Conservation (phyloP, 2,113 vertebrate genomes). For the Nanorana parkeri region DNA sequence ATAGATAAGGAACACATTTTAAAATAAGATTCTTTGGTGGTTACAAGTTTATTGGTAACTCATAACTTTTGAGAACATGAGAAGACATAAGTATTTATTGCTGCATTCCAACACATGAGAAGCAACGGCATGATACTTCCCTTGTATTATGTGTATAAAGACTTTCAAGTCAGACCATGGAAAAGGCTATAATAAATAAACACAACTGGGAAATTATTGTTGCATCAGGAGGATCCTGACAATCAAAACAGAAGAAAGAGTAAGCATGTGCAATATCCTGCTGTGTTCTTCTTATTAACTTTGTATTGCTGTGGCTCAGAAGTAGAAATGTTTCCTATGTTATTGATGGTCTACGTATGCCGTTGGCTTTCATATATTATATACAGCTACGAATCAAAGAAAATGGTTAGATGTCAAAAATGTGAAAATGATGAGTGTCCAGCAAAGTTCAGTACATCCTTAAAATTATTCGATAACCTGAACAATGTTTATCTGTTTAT, state of each 20-base stretch:
- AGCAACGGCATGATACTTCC: not conserved
- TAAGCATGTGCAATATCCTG: conserved; percentile 15
- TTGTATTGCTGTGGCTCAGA: conserved; percentile 14
- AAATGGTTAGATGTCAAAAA: no score
- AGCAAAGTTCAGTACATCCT: no score
- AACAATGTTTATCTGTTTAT: no score
- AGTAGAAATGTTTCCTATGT: not conserved
- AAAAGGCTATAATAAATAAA: not conserved
- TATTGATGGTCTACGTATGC: not conserved
- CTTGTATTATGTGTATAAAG: not conserved
- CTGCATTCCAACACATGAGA: not conserved
- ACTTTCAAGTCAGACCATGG: not conserved
- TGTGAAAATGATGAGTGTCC: no score
- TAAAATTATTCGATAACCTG: no score
- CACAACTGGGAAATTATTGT: conserved; percentile 30
- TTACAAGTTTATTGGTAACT: no score
- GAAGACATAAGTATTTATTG: not conserved
- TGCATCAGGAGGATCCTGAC: not conserved
- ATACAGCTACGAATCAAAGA: no score
- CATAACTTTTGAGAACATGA: no score
- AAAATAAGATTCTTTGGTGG: no score
- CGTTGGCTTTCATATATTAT: not conserved
- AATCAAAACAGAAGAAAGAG: not conserved
- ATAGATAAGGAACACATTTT: no score
- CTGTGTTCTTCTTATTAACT: conserved; percentile 22